Evolutionary conservation across 2,797 vertebrate genomes (phyloP).

Genomic region (Apodemus agrarius): DNA sequence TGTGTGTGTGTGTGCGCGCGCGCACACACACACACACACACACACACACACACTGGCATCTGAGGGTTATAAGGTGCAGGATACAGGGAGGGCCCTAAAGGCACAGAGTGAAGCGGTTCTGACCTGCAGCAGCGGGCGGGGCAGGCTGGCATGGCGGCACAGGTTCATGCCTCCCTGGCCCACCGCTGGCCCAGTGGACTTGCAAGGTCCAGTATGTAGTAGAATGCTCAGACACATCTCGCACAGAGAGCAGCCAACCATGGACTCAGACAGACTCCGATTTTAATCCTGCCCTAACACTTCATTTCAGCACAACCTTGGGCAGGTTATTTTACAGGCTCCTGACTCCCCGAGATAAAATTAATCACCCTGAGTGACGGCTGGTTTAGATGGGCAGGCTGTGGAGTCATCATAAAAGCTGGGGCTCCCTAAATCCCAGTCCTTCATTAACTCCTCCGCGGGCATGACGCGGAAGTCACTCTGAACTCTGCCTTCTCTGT

Average conservation of each 20-base stretch:
- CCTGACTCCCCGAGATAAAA: constrained; percentile 57
- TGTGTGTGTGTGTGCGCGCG: no score
- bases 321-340: constrained; percentile 58
- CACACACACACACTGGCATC: background rate
- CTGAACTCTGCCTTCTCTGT: background rate
- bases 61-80: background rate
- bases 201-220: background rate
- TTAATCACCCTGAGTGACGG: constrained; percentile 23
- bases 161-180: background rate
- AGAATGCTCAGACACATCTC: background rate
- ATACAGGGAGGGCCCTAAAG: no score
- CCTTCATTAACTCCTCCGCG: background rate
- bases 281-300: constrained; percentile 69
- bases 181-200: background rate
- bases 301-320: constrained; percentile 61
- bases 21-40: background rate
- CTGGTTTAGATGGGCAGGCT: background rate
- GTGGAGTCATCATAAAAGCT: background rate
- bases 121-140: background rate
- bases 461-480: background rate
- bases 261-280: background rate
- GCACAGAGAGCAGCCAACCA: constrained; percentile 3
- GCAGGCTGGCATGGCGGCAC: background rate
- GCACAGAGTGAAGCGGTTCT: background rate
- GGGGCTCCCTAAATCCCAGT: background rate